A percentile compares a stretch with the other conserved stretches of the same genome.
Evolutionary conservation across 2,888 invertebrate genomes (phyloP).

Genomic region (Melolontha melolontha): DNA sequence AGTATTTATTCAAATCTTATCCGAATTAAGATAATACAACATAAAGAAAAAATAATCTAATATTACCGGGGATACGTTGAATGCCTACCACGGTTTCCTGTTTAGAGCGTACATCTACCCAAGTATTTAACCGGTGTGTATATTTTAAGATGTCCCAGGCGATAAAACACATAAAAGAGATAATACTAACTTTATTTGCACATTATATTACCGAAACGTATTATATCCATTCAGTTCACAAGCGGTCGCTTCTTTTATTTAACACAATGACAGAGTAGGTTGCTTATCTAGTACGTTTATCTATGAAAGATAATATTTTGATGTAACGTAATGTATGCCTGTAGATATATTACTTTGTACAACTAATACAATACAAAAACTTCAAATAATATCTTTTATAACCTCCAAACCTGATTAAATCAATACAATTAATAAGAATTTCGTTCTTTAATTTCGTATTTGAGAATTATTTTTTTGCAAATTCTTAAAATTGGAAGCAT

Average conservation of each 20-base stretch:
- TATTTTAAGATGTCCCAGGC: constrained; percentile 22
- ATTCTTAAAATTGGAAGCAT: too few relatives aligned
- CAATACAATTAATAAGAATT: too few relatives aligned
- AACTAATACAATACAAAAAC: background rate
- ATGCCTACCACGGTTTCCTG: too few relatives aligned
- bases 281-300: constrained; percentile 24
- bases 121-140: background rate
- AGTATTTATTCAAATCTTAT: too few relatives aligned
- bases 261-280: constrained; percentile 19
- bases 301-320: constrained; percentile 34
- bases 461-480: too few relatives aligned
- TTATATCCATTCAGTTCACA: constrained; percentile 30
- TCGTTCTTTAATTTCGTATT: too few relatives aligned
- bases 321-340: background rate
- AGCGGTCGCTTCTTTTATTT: constrained; percentile 17
- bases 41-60: too few relatives aligned
- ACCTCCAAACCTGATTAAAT: too few relatives aligned
- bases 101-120: too few relatives aligned
- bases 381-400: too few relatives aligned
- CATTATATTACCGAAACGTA: constrained; percentile 25
- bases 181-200: constrained; percentile 35
- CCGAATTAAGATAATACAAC: too few relatives aligned
- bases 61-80: too few relatives aligned
- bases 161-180: constrained; percentile 30
- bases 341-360: background rate